Percentiles rank a stretch among this genome's conserved stretches.
Conservation (phyloP, 1,140 invertebrate genomes). For the Euura lappo region DNA sequence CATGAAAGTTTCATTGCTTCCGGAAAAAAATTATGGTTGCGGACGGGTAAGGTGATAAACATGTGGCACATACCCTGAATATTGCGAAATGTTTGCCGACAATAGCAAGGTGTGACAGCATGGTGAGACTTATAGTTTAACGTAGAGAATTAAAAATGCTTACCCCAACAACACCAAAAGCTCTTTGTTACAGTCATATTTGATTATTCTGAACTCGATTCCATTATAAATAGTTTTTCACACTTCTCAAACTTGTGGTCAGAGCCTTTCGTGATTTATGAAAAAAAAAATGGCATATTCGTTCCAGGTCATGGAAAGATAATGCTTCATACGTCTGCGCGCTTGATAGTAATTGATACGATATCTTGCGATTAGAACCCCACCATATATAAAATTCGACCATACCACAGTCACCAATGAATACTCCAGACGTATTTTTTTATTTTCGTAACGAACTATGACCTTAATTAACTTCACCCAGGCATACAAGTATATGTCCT, state of each 20-base stretch:
- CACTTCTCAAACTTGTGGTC: neutral
- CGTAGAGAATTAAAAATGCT: neutral
- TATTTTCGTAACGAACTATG: too few relatives aligned
- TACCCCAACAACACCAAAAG: neutral
- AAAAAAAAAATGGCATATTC: neutral
- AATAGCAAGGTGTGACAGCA: neutral
- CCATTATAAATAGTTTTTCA: neutral
- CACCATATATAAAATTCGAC: too few relatives aligned
- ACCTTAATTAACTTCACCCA: too few relatives aligned
- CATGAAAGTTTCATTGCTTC: too few relatives aligned
- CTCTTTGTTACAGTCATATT: neutral
- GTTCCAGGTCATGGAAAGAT: neutral
- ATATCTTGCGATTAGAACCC: constrained; percentile 1
- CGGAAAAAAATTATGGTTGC: too few relatives aligned
- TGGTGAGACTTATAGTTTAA: neutral
- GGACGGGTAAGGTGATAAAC: too few relatives aligned
- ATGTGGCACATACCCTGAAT: too few relatives aligned
- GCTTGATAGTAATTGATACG: neutral
- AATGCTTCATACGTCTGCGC: neutral
- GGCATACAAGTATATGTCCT: too few relatives aligned
- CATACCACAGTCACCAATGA: too few relatives aligned
- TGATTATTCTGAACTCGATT: neutral
- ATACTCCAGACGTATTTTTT: too few relatives aligned
- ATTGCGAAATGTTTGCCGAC: too few relatives aligned
- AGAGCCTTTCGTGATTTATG: neutral